Conservation (phyloP, 1,140 invertebrate species). For the Drosophila azteca region DNA sequence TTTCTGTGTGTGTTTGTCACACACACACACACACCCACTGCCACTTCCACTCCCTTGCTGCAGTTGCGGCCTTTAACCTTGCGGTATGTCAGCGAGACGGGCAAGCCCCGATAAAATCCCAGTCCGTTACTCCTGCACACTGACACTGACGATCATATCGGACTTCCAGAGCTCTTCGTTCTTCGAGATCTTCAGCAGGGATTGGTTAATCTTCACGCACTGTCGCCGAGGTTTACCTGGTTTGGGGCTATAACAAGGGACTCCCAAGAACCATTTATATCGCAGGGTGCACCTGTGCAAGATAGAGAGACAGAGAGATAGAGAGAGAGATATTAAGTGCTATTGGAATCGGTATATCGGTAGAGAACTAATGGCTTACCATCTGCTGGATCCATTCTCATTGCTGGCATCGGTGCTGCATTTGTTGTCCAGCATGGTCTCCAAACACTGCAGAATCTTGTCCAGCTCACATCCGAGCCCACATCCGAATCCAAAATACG, state of each 20-base stretch:
- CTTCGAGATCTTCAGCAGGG: background rate
- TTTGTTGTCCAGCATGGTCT: constrained; percentile 44
- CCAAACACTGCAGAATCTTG: constrained; percentile 58
- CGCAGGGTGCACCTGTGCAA: constrained; percentile 66
- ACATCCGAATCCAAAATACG: constrained; percentile 27
- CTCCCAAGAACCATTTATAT: constrained; percentile 76
- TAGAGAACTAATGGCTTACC: constrained; percentile 36
- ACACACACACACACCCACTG: no score
- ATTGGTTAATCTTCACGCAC: constrained; percentile 40
- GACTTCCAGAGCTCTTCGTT: no score
- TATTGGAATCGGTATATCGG: no score
- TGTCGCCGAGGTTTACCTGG: constrained; percentile 8
- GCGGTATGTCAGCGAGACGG: constrained; percentile 41
- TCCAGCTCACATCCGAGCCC: constrained; percentile 48
- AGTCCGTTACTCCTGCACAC: constrained; percentile 60
- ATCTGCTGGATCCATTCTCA: constrained; percentile 51
- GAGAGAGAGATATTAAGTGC: background rate
- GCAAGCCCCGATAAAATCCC: constrained; percentile 58
- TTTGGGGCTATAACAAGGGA: constrained; percentile 42
- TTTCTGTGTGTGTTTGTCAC: no score
- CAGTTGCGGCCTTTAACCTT: constrained; percentile 16
- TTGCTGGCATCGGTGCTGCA: background rate
- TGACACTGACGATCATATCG: constrained; percentile 36
- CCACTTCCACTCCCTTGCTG: no score
- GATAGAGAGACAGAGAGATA: background rate